phyloP scores from a whole-genome alignment of 2,797 vertebrate species.

The Mus spretus region DNA sequence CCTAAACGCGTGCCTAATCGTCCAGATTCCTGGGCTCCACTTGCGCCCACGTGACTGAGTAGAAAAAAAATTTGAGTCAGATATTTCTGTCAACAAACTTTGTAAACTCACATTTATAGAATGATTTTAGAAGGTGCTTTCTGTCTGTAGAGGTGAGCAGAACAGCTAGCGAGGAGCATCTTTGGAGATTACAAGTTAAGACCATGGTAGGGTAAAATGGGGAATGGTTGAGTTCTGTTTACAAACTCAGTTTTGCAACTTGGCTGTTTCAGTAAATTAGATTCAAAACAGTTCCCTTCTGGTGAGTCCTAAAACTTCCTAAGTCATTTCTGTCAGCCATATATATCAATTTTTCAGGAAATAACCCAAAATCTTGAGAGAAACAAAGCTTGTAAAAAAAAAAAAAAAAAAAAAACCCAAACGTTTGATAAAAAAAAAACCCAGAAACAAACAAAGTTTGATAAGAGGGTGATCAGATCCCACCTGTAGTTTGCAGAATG shows the following conservation, averaged over 20 bases:
- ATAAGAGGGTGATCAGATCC: background rate
- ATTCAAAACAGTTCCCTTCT: slow-evolving; percentile 20
- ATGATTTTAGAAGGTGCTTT: background rate
- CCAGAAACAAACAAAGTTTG: slow-evolving; percentile 6
- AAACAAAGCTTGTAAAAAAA: slow-evolving; percentile 16
- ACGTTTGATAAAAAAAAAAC: no score
- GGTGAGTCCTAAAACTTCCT: background rate
- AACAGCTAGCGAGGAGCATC: background rate
- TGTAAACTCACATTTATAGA: background rate
- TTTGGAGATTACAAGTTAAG: background rate
- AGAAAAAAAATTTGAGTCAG: background rate
- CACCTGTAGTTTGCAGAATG: background rate
- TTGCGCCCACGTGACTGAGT: background rate
- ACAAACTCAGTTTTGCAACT: slow-evolving; percentile 36
- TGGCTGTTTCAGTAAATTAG: slow-evolving; percentile 44
- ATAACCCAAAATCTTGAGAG: background rate
- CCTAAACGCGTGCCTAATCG: background rate
- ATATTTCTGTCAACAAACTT: background rate
- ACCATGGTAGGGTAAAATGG: background rate
- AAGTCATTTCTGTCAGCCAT: slow-evolving; percentile 27
- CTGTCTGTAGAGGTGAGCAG: background rate
- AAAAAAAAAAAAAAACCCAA: no score
- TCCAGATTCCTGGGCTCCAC: slow-evolving; percentile 19
- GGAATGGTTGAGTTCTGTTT: background rate
- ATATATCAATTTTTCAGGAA: background rate